Percentiles rank a stretch among this genome's conserved stretches.
Conservation (phyloP, 37 sponge, comb jelly and placozoan species). For the Amphimedon queenslandica region DNA sequence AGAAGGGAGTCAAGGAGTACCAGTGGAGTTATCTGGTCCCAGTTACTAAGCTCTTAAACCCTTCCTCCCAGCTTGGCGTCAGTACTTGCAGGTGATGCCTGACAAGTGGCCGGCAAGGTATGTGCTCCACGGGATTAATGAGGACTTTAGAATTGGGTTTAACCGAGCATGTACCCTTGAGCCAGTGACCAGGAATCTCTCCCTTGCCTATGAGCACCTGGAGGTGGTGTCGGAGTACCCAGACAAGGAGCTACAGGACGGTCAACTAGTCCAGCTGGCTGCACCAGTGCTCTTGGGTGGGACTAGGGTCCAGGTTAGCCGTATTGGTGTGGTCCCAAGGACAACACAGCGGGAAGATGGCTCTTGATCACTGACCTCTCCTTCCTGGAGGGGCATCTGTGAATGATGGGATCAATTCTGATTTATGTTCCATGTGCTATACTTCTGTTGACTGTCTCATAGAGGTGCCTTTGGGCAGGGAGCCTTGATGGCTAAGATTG, state of each 20-base stretch:
- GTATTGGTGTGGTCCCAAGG: constrained; percentile 36
- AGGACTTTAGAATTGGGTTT: too few relatives aligned
- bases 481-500: constrained; percentile 7
- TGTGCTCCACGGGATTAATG: not conserved
- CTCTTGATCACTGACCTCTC: constrained; percentile 31
- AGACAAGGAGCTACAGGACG: not conserved
- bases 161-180: too few relatives aligned
- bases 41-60: too few relatives aligned
- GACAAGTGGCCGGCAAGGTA: not conserved
- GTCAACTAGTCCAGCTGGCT: not conserved
- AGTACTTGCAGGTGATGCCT: not conserved
- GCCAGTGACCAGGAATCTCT: too few relatives aligned
- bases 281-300: not conserved
- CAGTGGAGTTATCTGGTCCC: not conserved
- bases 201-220: too few relatives aligned
- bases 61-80: not conserved
- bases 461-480: not conserved
- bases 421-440: too few relatives aligned
- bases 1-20: not conserved
- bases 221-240: constrained; percentile 8
- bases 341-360: constrained; percentile 13
- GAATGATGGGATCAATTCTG: too few relatives aligned
- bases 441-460: constrained; percentile 8
- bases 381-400: too few relatives aligned
- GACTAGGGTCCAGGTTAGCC: constrained; percentile 7